Evolutionary conservation across 1,140 invertebrate genomes (phyloP).

Genomic region (Conus ventricosus): DNA sequence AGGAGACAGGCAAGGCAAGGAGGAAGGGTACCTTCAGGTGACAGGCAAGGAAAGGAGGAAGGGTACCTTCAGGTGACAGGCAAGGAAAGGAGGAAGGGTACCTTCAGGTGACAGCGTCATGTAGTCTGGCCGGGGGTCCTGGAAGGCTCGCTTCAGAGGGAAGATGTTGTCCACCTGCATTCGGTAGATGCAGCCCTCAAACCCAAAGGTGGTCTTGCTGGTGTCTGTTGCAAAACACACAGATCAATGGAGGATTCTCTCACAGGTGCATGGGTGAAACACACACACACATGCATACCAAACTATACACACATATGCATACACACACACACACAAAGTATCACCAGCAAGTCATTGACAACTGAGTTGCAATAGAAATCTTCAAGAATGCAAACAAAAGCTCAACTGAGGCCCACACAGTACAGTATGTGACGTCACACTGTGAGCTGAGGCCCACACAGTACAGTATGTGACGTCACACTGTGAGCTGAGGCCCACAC

Average conservation of each 20-base stretch:
- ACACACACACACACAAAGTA: background rate
- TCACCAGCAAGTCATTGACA: background rate
- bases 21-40: too few species aligned
- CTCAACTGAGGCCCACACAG: too few species aligned
- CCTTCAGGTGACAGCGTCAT: slow-evolving; percentile 76
- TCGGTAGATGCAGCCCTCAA: slow-evolving; percentile 95
- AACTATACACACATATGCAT: background rate
- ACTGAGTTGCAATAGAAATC: background rate
- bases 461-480: too few species aligned
- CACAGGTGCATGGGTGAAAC: background rate
- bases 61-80: too few species aligned
- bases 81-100: slow-evolving; percentile 20
- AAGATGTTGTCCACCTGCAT: slow-evolving; percentile 97
- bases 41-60: too few species aligned
- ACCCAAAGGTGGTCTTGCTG: slow-evolving; percentile 83
- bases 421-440: too few species aligned
- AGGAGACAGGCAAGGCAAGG: too few species aligned
- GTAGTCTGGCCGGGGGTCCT: slow-evolving; percentile 91
- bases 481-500: too few species aligned
- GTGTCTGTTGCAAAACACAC: slow-evolving; percentile 78
- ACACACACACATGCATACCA: background rate
- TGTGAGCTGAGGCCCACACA: too few species aligned
- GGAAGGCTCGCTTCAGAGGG: slow-evolving; percentile 94
- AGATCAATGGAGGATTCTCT: background rate
- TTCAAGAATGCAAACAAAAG: background rate